Evolutionary conservation across 2,113 vertebrate species (phyloP).

Genomic region (Edolisoma coerulescens): DNA sequence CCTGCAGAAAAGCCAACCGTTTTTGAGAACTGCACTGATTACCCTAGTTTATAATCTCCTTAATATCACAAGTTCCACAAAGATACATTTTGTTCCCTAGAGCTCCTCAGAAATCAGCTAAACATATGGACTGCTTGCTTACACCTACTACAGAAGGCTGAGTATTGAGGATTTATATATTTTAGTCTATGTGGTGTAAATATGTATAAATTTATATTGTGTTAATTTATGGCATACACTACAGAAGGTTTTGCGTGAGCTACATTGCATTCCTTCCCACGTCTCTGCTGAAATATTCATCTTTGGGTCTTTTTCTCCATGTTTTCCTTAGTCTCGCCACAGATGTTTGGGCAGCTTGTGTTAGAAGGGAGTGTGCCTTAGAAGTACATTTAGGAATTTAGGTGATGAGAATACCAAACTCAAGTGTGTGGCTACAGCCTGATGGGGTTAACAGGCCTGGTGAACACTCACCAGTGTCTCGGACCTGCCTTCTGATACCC

Average conservation of each 20-base stretch:
- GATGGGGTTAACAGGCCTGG: conserved; percentile 20
- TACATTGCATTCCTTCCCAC: conserved; percentile 75
- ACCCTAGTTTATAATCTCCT: conserved; percentile 43
- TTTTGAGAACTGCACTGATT: conserved; percentile 25
- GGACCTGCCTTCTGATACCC: not conserved
- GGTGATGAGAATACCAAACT: conserved; percentile 46
- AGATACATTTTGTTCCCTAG: conserved; percentile 71
- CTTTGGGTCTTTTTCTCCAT: conserved; percentile 64
- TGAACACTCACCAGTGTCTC: not conserved
- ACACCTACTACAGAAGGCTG: conserved; percentile 76
- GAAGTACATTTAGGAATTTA: conserved; percentile 53
- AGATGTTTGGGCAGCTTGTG: conserved; percentile 76
- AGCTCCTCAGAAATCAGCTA: conserved; percentile 69
- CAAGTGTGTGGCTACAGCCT: not conserved
- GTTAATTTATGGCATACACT: conserved; percentile 81
- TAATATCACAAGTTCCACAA: conserved; percentile 53
- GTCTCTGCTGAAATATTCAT: conserved; percentile 80
- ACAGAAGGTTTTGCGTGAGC: conserved; percentile 78
- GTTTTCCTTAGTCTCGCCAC: conserved; percentile 72
- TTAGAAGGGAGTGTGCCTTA: conserved; percentile 43
- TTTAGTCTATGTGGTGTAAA: conserved; percentile 80
- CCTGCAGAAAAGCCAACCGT: conserved; percentile 8
- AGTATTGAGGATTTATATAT: conserved; percentile 80
- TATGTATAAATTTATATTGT: conserved; percentile 83
- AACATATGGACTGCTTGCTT: conserved; percentile 78